These are phyloP conservation scores for Cyprinodon tularosa DNA, from an alignment of 2,113 vertebrate species.

Conservation along the genomic window DNA sequence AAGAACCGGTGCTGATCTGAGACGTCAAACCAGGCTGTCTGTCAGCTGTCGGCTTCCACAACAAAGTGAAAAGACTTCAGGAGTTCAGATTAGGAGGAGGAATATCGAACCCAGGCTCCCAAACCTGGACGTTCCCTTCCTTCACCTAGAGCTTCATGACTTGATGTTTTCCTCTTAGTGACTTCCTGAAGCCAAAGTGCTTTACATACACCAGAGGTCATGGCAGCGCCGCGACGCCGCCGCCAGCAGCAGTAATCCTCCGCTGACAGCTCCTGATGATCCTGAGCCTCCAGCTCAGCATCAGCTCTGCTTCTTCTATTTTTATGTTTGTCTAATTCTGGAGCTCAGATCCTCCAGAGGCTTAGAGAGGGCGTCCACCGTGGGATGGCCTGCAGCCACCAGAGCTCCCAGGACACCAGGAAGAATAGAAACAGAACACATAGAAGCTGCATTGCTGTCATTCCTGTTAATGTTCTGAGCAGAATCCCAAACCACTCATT, in stretches of 20 bases:
- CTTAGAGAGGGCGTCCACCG: conserved; percentile 6
- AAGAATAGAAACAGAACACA: background rate
- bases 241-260: background rate
- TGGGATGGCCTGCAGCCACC: background rate
- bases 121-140: background rate
- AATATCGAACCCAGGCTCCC: background rate
- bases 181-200: too few relatives aligned
- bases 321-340: conserved; percentile 16
- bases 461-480: background rate
- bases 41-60: background rate
- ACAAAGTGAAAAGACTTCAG: background rate
- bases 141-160: background rate
- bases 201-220: background rate
- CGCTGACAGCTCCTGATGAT: background rate
- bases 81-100: background rate
- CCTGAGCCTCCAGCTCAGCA: conserved; percentile 6
- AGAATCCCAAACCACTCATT: background rate
- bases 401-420: background rate
- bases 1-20: too few relatives aligned
- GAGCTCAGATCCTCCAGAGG: background rate
- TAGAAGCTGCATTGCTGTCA: background rate
- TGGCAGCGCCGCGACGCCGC: background rate
- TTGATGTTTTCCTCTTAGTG: background rate
- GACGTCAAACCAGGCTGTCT: too few relatives aligned
- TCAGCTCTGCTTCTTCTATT: conserved; percentile 9